A percentile compares a stretch with the other conserved stretches of the same genome.
Conservation (phyloP, 2,113 vertebrate genomes). For the Ploceus nigricollis region DNA sequence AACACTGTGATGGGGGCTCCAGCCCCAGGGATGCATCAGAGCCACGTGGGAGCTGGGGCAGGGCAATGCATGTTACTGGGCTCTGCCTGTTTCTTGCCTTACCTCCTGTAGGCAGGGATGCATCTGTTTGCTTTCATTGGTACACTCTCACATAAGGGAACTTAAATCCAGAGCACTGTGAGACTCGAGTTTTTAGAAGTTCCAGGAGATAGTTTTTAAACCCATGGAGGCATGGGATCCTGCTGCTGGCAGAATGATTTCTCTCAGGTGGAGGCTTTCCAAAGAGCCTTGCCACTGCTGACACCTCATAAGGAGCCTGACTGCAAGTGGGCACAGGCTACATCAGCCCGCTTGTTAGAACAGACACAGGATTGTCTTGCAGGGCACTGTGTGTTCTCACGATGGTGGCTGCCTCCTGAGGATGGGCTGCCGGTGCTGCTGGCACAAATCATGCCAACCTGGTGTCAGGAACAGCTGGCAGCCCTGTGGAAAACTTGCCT, state of each 20-base stretch:
- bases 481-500: not conserved
- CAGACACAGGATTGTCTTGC: not conserved
- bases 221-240: not conserved
- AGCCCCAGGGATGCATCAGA: accelerated
- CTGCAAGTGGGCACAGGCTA: not conserved
- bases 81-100: not conserved
- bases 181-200: not conserved
- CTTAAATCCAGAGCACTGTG: not conserved
- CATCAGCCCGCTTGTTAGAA: accelerated
- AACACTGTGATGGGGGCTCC: accelerated
- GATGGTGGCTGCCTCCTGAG: accelerated
- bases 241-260: not conserved
- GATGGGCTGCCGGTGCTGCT: accelerated
- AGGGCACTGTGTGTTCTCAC: not conserved
- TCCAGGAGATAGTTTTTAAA: not conserved
- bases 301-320: not conserved
- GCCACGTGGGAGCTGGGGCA: not conserved
- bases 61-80: accelerated
- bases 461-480: not conserved
- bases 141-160: not conserved
- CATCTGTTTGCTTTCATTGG: not conserved
- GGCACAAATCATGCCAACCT: not conserved
- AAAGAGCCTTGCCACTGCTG: not conserved
- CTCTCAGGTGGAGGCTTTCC: not conserved
- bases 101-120: not conserved